Base-by-base conservation (phyloP, 2,113 vertebrate species). In the Apteryx owenii region DNA sequence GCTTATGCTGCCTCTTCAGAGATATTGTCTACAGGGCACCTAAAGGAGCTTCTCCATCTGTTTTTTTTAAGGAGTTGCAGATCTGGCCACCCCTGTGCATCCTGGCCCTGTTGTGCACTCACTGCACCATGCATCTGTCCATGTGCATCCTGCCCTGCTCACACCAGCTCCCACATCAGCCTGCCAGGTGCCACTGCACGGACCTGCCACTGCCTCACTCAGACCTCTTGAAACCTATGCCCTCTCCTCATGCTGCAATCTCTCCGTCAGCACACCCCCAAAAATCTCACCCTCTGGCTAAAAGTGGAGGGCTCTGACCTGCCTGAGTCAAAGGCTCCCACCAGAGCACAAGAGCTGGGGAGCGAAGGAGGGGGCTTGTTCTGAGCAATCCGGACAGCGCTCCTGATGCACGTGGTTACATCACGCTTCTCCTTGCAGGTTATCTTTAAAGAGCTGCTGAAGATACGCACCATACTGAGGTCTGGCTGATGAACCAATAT, bases 71-170 rank as follows among this genome's bases (percentile, higher is more conserved):
- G 61, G 28, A 51, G 62, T 72, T 25, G 17, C 38, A 80, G 31
- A 9, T 68, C 40, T 62, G 17, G 33, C 21, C 40, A 79, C 44
- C 54, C 50, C 61, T 44, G n/a, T 65, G 50, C 70, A 38, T 68
- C 5, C 0, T 64, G n/a, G 3, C 9, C 11, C 10, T 7, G 4
- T 50, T 53, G 18, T 44, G 50, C 19, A 7, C 16, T 8, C n/a
- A 5, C 51, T 9, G 17, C 10, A 25, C 38, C 44, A 22, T 28
- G 1, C 2, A 0, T 29, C 54, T 64, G 23, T 15, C 25, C 10
- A 1, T 5, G 22, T 26, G 17, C 76, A 31, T 83, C 16, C 2
- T 60, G 18, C 9, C 31, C 60, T 31, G n/a, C 23, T 46, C 4
- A 1, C 13, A 5, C 15, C n/a, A 46, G 65, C 7, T 22, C 23